Evolutionary conservation across 2,797 vertebrate genomes (phyloP).

Genomic region (Ctenopoma multispine): DNA sequence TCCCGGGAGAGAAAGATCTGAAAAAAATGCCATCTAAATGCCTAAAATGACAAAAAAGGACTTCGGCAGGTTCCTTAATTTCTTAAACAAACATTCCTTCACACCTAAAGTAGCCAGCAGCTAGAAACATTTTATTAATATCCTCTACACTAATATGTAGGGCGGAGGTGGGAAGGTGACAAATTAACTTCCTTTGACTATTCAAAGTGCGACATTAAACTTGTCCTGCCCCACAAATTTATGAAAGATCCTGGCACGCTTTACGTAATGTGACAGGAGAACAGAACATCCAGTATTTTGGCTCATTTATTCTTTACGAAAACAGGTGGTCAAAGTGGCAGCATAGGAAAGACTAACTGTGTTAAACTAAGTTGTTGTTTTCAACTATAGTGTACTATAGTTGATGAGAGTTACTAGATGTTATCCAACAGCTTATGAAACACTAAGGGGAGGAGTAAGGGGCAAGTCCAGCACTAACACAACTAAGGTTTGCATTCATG

Average conservation of each 20-base stretch:
- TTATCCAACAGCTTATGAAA: conserved; percentile 67
- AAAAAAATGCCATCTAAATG: neutral
- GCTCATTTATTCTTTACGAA: neutral
- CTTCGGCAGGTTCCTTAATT: neutral
- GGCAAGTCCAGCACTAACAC: neutral
- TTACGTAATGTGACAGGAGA: conserved; percentile 17
- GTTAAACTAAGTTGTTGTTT: neutral
- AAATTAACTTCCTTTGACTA: conserved; percentile 17
- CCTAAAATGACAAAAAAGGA: neutral
- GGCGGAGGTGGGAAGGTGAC: conserved; percentile 11
- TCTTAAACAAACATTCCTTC: neutral
- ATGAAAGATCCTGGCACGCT: conserved; percentile 20
- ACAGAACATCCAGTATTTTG: conserved; percentile 25
- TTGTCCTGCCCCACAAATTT: conserved; percentile 5
- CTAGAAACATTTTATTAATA: neutral
- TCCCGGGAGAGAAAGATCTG: conserved; percentile 16
- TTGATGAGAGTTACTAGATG: neutral
- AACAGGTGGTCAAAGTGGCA: neutral
- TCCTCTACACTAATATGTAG: conserved; percentile 14
- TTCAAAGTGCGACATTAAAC: conserved; percentile 48
- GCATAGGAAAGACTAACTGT: neutral
- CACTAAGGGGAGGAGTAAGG: conserved; percentile 12
- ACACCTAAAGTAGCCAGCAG: neutral
- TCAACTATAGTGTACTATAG: neutral
- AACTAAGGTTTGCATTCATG: neutral